These are phyloP conservation scores for Papilio polyxenes DNA, from an alignment of 1,140 invertebrate species.

Conservation along the genomic window DNA sequence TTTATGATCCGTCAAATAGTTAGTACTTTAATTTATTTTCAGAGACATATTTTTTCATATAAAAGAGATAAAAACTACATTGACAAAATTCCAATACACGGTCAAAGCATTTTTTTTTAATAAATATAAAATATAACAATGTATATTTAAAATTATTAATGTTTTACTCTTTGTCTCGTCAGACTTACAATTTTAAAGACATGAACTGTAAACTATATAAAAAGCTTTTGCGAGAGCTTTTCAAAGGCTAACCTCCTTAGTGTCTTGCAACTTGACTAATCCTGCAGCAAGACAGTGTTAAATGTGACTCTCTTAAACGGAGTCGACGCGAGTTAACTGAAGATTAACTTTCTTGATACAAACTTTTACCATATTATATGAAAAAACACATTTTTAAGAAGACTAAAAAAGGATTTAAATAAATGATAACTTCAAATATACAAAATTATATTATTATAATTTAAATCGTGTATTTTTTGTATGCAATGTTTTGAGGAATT, in stretches of 20 bases:
- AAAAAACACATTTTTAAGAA: not conserved
- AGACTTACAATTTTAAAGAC: not conserved
- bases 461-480: no score
- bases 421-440: not conserved
- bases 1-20: no score
- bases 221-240: not conserved
- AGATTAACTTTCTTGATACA: not conserved
- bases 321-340: not conserved
- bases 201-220: not conserved
- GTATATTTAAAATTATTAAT: no score
- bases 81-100: no score
- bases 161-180: not conserved
- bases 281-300: not conserved
- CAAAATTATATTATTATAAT: not conserved
- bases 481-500: no score
- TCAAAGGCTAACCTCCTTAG: not conserved
- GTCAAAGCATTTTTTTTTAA: no score
- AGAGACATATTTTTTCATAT: no score
- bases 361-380: not conserved
- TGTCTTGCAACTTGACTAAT: constrained; percentile 2
- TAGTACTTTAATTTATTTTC: no score
- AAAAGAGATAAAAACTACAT: no score
- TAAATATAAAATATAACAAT: no score
- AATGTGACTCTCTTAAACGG: not conserved
- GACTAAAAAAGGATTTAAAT: not conserved